Percentiles rank a stretch among this genome's conserved stretches.
These are phyloP conservation scores for Ostrea denselamellosa DNA, from an alignment of 1,140 invertebrate genomes.

Conservation along the genomic window DNA sequence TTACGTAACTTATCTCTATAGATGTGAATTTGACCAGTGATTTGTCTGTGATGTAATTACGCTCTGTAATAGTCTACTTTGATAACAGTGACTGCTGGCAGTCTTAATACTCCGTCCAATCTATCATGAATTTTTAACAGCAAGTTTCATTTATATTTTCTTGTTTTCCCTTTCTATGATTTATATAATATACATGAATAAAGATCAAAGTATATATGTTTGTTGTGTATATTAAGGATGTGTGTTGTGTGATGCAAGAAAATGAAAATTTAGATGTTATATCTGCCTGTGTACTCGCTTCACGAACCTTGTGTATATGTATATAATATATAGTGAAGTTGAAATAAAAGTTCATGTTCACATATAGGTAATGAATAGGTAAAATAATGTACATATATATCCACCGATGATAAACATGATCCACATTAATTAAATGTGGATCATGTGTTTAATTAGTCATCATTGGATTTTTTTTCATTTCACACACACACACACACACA, in stretches of 20 bases:
- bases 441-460: no score
- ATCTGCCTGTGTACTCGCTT: no score
- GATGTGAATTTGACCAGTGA: not conserved
- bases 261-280: no score
- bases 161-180: not conserved
- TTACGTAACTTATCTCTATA: not conserved
- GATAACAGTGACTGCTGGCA: constrained; percentile 12
- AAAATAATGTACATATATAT: no score
- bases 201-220: not conserved
- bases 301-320: no score
- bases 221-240: not conserved
- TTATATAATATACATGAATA: not conserved
- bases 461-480: no score
- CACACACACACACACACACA: no score
- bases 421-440: no score
- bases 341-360: no score
- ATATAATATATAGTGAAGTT: no score
- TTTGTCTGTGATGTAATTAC: not conserved
- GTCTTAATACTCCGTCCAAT: constrained; percentile 15
- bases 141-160: not conserved
- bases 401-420: no score
- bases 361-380: no score
- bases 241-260: not conserved
- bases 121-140: not conserved
- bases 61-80: not conserved